Percentiles rank a stretch among this genome's conserved stretches.
Conservation (phyloP, 2,888 invertebrate species). For the Chironomus tentans region DNA sequence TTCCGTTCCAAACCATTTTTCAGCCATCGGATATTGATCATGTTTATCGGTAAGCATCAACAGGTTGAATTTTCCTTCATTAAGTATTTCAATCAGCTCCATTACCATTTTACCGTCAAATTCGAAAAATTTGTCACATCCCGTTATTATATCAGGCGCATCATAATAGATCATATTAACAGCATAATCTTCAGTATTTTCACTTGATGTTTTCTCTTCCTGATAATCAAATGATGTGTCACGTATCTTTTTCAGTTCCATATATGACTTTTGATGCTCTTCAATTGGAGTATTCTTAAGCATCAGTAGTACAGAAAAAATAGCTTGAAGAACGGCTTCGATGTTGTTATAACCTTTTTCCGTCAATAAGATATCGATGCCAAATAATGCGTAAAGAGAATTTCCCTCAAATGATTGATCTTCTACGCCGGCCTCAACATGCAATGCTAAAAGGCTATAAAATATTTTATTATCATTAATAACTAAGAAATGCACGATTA, state of each 20-base stretch:
- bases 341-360: constrained; percentile 64
- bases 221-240: constrained; percentile 64
- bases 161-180: constrained; percentile 74
- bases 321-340: constrained; percentile 63
- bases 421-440: constrained; percentile 59
- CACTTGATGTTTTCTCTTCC: constrained; percentile 59
- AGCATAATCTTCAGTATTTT: constrained; percentile 67
- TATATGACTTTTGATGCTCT: constrained; percentile 58
- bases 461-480: neutral
- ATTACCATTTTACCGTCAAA: constrained; percentile 56
- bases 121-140: constrained; percentile 62
- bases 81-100: constrained; percentile 34
- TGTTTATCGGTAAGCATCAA: constrained; percentile 32
- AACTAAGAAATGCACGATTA: neutral
- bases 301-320: constrained; percentile 73
- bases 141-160: constrained; percentile 68
- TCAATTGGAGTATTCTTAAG: constrained; percentile 49
- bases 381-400: constrained; percentile 66
- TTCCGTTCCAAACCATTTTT: constrained; percentile 77
- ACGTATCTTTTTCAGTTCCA: constrained; percentile 62
- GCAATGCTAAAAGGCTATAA: constrained; percentile 64
- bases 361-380: constrained; percentile 63
- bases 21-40: constrained; percentile 50
- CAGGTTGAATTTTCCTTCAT: constrained; percentile 38
- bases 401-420: constrained; percentile 72